Percentiles rank a stretch among this genome's conserved stretches.
Evolutionary conservation across 2,797 vertebrate species (phyloP).

Genomic region (Cuculus canorus): DNA sequence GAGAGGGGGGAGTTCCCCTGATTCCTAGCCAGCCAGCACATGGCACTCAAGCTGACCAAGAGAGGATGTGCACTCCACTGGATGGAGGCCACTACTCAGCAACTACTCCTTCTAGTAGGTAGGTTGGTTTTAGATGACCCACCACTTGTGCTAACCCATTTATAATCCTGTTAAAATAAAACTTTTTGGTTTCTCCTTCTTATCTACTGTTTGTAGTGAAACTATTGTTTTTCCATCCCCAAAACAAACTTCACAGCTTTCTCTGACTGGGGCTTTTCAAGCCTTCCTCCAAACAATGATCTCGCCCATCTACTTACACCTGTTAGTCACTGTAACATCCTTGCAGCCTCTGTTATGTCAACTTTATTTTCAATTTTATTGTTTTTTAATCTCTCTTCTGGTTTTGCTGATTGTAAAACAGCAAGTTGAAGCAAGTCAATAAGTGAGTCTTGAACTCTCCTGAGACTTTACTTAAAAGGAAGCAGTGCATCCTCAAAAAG

Average conservation of each 20-base stretch:
- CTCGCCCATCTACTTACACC: background rate
- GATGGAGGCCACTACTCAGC: conserved; percentile 79
- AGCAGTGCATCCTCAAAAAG: background rate
- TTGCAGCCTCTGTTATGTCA: background rate
- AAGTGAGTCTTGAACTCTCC: background rate
- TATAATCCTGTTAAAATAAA: background rate
- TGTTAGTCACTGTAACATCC: background rate
- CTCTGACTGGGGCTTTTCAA: background rate
- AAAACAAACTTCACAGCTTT: background rate
- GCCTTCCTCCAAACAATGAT: background rate
- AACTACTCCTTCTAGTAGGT: conserved; percentile 91
- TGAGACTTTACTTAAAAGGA: background rate
- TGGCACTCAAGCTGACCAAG: conserved; percentile 85
- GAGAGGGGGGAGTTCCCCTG: conserved; percentile 88
- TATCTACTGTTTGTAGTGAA: background rate
- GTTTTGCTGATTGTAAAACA: background rate
- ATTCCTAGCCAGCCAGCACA: conserved; percentile 84
- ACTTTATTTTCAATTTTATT: background rate
- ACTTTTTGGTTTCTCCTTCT: background rate
- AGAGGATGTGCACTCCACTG: conserved; percentile 77
- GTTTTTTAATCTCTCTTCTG: background rate
- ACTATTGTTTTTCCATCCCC: background rate
- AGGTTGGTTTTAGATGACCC: background rate
- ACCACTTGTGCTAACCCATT: background rate
- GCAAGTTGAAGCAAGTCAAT: background rate